A percentile compares a stretch with the other conserved stretches of the same genome.
These are phyloP conservation scores for Epinephelus malabaricus DNA, from an alignment of 2,797 vertebrate species.

Conservation along the genomic window DNA sequence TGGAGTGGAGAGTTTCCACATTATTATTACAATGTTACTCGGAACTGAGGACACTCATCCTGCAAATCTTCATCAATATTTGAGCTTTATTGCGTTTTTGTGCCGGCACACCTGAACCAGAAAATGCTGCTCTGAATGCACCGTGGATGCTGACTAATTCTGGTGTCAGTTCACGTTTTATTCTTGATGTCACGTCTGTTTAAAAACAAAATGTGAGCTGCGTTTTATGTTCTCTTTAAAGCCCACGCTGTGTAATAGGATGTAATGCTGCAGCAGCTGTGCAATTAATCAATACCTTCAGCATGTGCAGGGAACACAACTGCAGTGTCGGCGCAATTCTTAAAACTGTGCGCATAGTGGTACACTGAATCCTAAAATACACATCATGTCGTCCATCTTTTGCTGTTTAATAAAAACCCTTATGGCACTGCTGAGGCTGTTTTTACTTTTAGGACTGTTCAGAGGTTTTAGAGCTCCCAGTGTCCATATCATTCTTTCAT, in stretches of 20 bases:
- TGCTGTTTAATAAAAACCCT: constrained; percentile 1
- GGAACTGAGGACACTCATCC: background rate
- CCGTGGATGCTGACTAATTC: background rate
- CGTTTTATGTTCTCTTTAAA: constrained; percentile 4
- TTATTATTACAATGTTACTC: background rate
- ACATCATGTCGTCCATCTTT: constrained; percentile 1
- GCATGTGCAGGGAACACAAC: constrained; percentile 7
- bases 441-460: constrained; percentile 4
- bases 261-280: constrained; percentile 31
- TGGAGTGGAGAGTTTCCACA: background rate
- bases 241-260: background rate
- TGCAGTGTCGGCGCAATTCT: constrained; percentile 42
- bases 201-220: background rate
- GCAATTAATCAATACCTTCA: constrained; percentile 43
- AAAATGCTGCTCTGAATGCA: background rate
- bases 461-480: constrained; percentile 1
- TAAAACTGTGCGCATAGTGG: constrained; percentile 8
- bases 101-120: background rate
- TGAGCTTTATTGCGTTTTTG: background rate
- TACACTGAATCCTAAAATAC: constrained; percentile 25
- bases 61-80: background rate
- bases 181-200: background rate
- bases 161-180: background rate
- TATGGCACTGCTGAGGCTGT: background rate
- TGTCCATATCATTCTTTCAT: constrained; percentile 4